Evolutionary conservation across 1,140 invertebrate species (phyloP).

Genomic region (Vanessa tameamea): DNA sequence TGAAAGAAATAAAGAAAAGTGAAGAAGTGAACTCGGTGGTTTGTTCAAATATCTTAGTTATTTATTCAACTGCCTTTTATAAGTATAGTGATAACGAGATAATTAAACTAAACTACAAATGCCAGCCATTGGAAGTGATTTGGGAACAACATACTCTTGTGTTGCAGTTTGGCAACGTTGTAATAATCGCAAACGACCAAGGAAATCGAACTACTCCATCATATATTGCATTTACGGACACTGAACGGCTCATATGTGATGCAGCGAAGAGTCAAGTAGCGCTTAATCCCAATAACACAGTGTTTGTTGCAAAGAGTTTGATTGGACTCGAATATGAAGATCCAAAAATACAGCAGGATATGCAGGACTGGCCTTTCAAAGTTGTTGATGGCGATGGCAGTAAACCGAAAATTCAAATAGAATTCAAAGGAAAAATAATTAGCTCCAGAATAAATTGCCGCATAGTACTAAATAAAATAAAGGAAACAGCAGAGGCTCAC

Average conservation of each 20-base stretch:
- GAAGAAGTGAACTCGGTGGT: slow-evolving; percentile 42
- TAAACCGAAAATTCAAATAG: slow-evolving; percentile 85
- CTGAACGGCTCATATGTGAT: slow-evolving; percentile 93
- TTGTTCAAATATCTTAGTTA: slow-evolving; percentile 36
- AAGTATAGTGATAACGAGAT: neutral
- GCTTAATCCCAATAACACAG: slow-evolving; percentile 87
- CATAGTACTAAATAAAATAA: slow-evolving; percentile 83
- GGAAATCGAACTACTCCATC: slow-evolving; percentile 95
- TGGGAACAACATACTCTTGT: slow-evolving; percentile 89
- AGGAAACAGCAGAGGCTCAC: slow-evolving; percentile 85
- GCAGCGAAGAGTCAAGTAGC: slow-evolving; percentile 86
- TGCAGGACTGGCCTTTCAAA: slow-evolving; percentile 86
- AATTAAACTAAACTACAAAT: slow-evolving; percentile 53
- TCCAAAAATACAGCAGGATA: slow-evolving; percentile 84
- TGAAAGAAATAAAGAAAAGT: slow-evolving; percentile 47
- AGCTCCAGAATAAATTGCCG: slow-evolving; percentile 88
- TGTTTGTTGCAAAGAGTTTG: slow-evolving; percentile 85
- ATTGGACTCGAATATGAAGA: slow-evolving; percentile 86
- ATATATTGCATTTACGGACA: slow-evolving; percentile 94
- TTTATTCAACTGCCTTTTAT: neutral
- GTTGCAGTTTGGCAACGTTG: slow-evolving; percentile 91
- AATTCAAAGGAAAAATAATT: slow-evolving; percentile 87
- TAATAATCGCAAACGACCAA: slow-evolving; percentile 96
- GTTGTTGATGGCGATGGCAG: slow-evolving; percentile 83
- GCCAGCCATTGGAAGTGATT: slow-evolving; percentile 86